Conservation (phyloP, 1,140 invertebrate genomes). For the Macrobrachium rosenbergii region DNA sequence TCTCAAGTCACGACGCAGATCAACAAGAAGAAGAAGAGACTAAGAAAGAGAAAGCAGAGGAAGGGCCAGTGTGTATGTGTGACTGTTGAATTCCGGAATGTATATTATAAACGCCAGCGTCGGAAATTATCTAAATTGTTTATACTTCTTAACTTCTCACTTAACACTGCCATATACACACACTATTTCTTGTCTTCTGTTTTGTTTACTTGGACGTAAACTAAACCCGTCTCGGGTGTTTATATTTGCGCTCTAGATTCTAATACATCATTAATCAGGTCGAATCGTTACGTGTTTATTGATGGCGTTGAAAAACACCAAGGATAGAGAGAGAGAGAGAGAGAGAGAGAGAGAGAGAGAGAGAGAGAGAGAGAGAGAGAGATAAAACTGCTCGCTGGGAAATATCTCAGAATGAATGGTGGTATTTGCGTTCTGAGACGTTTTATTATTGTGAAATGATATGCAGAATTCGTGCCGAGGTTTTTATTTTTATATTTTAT, state of each 20-base stretch:
- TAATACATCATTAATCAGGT: too few species aligned
- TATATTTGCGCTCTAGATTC: too few species aligned
- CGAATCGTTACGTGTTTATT: background rate
- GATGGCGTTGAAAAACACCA: background rate
- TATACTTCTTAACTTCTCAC: background rate
- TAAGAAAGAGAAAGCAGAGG: background rate
- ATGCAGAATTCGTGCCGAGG: too few species aligned
- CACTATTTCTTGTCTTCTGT: too few species aligned
- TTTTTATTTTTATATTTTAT: too few species aligned
- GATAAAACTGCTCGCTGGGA: background rate
- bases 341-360: background rate
- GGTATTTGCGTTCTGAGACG: too few species aligned
- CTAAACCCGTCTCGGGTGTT: too few species aligned
- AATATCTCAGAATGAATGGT: too few species aligned
- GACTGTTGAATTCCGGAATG: slow-evolving; percentile 22
- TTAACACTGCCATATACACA: background rate
- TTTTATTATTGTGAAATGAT: too few species aligned
- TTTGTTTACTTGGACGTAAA: too few species aligned
- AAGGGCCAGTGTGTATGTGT: background rate
- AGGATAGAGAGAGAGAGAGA: slow-evolving; percentile 16
- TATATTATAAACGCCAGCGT: slow-evolving; percentile 18
- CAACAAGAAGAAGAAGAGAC: too few species aligned
- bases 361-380: background rate
- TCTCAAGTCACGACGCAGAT: too few species aligned
- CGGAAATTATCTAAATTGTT: slow-evolving; percentile 22